Evolutionary conservation across 2,797 vertebrate species (phyloP).

Genomic region (Acrossocheilus wenchowensis): DNA sequence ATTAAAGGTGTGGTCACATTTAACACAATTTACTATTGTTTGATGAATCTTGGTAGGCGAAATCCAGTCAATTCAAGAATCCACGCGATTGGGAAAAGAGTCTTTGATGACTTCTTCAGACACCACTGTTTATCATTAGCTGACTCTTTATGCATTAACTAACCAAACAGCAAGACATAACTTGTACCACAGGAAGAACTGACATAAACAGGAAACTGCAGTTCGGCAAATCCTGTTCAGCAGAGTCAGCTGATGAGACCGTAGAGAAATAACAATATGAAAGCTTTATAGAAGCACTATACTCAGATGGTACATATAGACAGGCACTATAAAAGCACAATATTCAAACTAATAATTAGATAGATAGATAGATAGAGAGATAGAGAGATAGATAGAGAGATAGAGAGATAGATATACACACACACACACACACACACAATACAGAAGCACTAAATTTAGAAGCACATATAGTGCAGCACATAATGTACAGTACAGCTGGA

Average conservation of each 20-base stretch:
- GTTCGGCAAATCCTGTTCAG: slow-evolving; percentile 38
- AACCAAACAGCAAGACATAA: background rate
- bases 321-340: background rate
- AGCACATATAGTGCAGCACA: background rate
- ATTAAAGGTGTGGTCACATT: background rate
- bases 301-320: background rate
- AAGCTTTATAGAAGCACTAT: background rate
- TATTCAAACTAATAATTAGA: background rate
- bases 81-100: background rate
- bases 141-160: slow-evolving; percentile 13
- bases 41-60: background rate
- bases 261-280: slow-evolving; percentile 30
- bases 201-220: slow-evolving; percentile 55
- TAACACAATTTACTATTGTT: background rate
- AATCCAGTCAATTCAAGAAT: background rate
- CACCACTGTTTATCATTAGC: slow-evolving; percentile 12
- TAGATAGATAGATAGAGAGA: no score
- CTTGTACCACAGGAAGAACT: slow-evolving; percentile 45
- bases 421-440: background rate
- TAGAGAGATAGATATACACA: no score
- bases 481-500: background rate
- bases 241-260: slow-evolving; percentile 32
- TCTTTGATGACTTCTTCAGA: background rate
- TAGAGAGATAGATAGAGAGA: no score
- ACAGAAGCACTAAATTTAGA: background rate